Evolutionary conservation across 2,797 vertebrate species (phyloP), one percentile per base, ranked within the genome.

Genomic region (Chlorospingus semifuscus): DNA sequence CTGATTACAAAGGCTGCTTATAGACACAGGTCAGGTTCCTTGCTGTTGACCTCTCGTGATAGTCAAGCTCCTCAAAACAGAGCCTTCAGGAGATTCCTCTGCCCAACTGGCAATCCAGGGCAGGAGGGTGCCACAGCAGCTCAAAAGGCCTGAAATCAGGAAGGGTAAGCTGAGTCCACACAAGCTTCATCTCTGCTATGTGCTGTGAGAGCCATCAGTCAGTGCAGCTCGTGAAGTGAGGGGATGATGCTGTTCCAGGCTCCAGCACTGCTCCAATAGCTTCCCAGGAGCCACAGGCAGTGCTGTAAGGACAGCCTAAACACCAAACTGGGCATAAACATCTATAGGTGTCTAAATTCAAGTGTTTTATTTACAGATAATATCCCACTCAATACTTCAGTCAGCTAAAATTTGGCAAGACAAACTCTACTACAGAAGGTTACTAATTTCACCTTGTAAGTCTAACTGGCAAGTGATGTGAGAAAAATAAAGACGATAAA

Each of bases 401-500:
- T 56, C 71, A 72, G 71, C 71, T 89, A 89, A 93, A 91, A 94
- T 93, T 30, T 85, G 68, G 52, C 87, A 92, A 89, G 82, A 87
- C 36, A 59, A 77, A 90, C 46, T 72, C 66, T 32, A 49, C 44
- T 30, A 46, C 0, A 0, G 52, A 89, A 92, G 60, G 84, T 91
- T 92, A 74, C 84, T 95, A 96, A 96, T 96, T 95, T 96, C 82
- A 95, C 89, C 91, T 95, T 89, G 60, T 68, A 91, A 91, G 78
- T 85, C 89, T 89, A 94, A 92, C 84, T 80, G 82, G 89, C 68
- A 95, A 95, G 93, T 56, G 82, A 94, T 80, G 84, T 91, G 87
- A 94, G 87, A 92, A 93, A 95, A 94, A 96, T 74, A 93, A 90
- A 95, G 93, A 95, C 60, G 89, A 92, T 95, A 91, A 89, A 96